Evolutionary conservation across 2,113 vertebrate species (phyloP).

Genomic region (Scytalopus superciliaris): DNA sequence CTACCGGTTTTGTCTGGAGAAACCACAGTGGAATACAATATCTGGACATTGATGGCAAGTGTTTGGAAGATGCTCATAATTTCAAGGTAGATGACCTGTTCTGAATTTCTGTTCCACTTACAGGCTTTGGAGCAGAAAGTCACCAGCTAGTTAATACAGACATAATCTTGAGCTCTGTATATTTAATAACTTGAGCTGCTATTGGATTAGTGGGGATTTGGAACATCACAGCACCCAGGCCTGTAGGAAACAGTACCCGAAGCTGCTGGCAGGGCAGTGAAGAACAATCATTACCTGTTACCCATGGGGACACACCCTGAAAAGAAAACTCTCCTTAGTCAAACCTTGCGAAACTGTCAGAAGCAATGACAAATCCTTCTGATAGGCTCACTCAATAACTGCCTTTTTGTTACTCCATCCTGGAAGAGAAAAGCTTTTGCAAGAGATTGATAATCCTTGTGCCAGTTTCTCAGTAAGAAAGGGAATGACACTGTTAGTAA

Average conservation of each 20-base stretch:
- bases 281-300: background rate
- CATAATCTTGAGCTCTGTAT: background rate
- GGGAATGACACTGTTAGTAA: accelerated
- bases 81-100: background rate
- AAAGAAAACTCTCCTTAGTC: background rate
- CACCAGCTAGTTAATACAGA: background rate
- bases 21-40: accelerated
- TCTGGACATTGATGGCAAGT: background rate
- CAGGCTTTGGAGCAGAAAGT: background rate
- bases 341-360: background rate
- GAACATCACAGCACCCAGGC: background rate
- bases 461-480: background rate
- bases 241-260: background rate
- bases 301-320: background rate
- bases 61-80: background rate
- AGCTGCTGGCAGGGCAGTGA: background rate
- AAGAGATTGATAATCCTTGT: background rate
- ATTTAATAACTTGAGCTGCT: background rate
- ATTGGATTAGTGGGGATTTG: background rate
- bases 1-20: background rate
- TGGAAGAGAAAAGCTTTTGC: background rate
- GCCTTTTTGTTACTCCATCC: background rate
- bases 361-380: background rate
- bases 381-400: background rate
- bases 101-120: background rate